Conservation (phyloP, 2,113 vertebrate species). For the Tyto alba region DNA sequence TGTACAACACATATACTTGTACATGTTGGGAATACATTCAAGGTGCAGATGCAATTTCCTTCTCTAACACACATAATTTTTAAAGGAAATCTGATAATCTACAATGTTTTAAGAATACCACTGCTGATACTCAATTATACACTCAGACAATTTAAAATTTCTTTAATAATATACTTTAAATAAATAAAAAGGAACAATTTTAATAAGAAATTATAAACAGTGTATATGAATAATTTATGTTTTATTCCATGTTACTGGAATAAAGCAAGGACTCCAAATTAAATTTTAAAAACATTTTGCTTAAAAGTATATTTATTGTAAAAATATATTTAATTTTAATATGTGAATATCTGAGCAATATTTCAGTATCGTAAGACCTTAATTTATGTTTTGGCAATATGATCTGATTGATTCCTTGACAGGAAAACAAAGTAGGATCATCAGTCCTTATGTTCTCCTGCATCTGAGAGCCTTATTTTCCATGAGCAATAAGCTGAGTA, state of each 20-base stretch:
- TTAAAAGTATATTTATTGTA: neutral
- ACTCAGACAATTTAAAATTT: accelerated
- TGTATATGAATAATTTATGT: neutral
- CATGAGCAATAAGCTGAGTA: neutral
- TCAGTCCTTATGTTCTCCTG: neutral
- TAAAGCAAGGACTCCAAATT: neutral
- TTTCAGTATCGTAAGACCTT: neutral
- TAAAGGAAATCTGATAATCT: neutral
- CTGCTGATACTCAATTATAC: neutral
- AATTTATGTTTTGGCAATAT: neutral
- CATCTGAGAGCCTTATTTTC: accelerated
- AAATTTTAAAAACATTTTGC: neutral
- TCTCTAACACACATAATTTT: neutral
- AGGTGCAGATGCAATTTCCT: neutral
- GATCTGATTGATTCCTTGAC: accelerated
- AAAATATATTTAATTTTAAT: neutral
- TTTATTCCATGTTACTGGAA: neutral
- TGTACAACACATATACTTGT: neutral
- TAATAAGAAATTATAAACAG: neutral
- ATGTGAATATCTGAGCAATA: neutral
- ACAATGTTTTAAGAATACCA: accelerated
- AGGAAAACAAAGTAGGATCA: neutral
- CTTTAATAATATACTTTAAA: neutral
- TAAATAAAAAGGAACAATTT: neutral
- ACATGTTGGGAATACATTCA: neutral